Percentiles rank a stretch among this genome's conserved stretches.
Conservation (phyloP, 2,888 invertebrate species). For the Diogma glabrata region DNA sequence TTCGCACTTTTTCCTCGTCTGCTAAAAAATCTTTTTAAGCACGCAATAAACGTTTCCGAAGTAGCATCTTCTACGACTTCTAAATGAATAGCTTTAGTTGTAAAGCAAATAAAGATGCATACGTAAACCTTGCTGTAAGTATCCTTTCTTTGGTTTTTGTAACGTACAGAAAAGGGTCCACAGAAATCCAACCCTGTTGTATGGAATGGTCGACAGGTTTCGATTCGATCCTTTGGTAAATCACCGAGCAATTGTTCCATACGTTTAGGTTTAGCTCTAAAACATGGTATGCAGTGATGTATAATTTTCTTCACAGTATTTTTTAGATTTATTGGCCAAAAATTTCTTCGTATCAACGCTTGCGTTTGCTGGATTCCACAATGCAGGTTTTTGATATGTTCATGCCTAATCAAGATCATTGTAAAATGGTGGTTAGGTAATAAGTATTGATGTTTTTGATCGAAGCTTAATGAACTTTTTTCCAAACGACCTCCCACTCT, state of each 20-base stretch:
- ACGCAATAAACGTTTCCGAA: neutral
- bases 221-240: neutral
- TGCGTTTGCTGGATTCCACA: neutral
- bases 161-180: neutral
- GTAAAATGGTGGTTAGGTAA: too few species aligned
- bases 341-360: neutral
- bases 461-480: neutral
- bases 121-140: neutral
- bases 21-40: neutral
- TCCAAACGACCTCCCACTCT: neutral
- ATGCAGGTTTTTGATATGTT: neutral
- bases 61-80: neutral
- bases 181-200: neutral
- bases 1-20: neutral
- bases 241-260: neutral
- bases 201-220: neutral
- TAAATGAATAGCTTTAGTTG: neutral
- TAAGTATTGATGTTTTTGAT: neutral
- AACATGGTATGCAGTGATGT: too few species aligned
- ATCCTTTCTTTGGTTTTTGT: neutral
- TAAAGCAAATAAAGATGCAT: neutral
- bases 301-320: too few species aligned
- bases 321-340: too few species aligned
- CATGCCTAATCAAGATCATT: neutral
- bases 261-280: neutral